phyloP scores from a whole-genome alignment of 2,888 invertebrate genomes.

The Xanthorhoe designata region DNA sequence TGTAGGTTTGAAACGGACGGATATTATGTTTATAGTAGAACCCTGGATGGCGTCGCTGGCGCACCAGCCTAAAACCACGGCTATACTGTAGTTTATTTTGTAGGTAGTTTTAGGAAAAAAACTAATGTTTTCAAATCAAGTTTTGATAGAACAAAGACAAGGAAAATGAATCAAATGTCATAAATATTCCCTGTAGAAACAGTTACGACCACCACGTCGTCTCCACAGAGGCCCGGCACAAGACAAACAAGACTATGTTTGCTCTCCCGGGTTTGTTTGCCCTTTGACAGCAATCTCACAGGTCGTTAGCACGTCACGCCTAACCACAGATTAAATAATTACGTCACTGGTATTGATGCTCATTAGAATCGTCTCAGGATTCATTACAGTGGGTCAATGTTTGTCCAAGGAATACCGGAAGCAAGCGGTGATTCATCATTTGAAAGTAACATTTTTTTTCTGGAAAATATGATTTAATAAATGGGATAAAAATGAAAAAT shows the following conservation, averaged over 20 bases:
- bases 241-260: conserved; percentile 71
- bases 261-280: conserved; percentile 70
- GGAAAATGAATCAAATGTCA: conserved; percentile 35
- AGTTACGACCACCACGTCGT: conserved; percentile 67
- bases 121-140: no score
- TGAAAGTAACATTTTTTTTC: conserved; percentile 10
- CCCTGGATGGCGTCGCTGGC: no score
- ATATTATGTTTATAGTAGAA: no score
- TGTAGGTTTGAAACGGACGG: no score
- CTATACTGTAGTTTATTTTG: no score
- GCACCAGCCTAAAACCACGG: no score
- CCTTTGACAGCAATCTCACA: conserved; percentile 84
- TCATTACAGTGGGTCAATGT: conserved; percentile 30
- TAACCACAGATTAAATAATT: conserved; percentile 60
- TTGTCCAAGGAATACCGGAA: conserved; percentile 33
- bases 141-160: background rate
- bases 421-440: conserved; percentile 28
- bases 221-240: conserved; percentile 68
- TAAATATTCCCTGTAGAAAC: conserved; percentile 39
- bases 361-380: conserved; percentile 21
- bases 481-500: no score
- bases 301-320: conserved; percentile 81
- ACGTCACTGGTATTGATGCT: conserved; percentile 28
- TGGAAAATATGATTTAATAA: background rate
- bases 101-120: no score